Percentiles rank a stretch among this genome's conserved stretches.
Conservation (phyloP, 1,140 invertebrate genomes). For the Brachionus sp. region DNA sequence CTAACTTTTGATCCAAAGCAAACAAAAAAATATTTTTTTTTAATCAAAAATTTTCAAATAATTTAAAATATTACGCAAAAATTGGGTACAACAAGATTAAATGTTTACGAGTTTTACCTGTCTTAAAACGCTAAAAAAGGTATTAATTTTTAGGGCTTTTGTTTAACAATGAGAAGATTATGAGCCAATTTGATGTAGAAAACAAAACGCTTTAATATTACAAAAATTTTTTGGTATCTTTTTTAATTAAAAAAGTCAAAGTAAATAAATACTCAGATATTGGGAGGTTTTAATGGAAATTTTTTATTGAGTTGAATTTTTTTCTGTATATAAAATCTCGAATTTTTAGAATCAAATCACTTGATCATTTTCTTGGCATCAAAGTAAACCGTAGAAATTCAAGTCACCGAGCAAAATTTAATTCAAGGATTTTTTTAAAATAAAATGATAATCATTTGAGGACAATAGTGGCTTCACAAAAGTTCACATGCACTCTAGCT, state of each 20-base stretch:
- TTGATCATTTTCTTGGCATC: not conserved
- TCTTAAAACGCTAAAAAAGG: not conserved
- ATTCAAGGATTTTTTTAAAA: not conserved
- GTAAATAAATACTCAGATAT: not conserved
- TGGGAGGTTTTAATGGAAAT: conserved; percentile 6
- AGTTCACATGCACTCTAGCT: not conserved
- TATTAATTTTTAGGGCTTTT: not conserved
- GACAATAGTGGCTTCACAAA: not conserved
- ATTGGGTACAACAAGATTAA: not conserved
- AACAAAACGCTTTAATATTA: not conserved
- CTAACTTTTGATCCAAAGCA: not conserved
- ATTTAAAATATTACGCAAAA: not conserved
- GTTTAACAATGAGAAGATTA: not conserved
- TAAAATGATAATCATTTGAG: not conserved
- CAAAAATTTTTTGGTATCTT: not conserved
- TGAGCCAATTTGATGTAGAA: not conserved
- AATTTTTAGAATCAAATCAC: not conserved
- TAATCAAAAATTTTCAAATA: not conserved
- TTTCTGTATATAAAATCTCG: not conserved
- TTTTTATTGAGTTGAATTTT: not conserved
- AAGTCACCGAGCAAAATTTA: not conserved
- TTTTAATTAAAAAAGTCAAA: conserved; percentile 11
- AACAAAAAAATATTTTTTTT: not conserved
- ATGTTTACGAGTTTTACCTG: not conserved
- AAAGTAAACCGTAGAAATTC: not conserved